Evolutionary conservation across 2,888 invertebrate species (phyloP), one percentile per base, ranked within the genome.

Genomic region (Sarcophaga variegata): DNA sequence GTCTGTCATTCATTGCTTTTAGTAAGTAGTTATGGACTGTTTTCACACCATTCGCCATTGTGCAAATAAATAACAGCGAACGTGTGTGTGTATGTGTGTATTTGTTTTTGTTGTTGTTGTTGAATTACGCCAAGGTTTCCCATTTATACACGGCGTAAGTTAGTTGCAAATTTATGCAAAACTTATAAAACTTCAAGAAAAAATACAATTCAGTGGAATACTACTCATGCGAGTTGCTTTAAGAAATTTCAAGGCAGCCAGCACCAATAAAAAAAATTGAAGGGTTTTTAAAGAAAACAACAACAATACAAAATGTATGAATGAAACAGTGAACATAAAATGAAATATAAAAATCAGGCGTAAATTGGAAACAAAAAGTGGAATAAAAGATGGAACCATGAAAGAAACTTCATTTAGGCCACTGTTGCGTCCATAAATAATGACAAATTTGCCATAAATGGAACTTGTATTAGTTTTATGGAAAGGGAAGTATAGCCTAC

Each of bases 111-210:
- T 60, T 25, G 49, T 4, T 20, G 17, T 67, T 45, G 81, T 64
- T 69, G 67, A 74, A 82, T 74, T 69, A 74, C 69, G 74, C 75
- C 82, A 85, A 85, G 79, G 79, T 75, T 76, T 60, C 75, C 8
- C 5, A 54, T 54, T 54, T 54, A 54, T 67, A 62, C 8, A 0
- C 8, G 37, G 8, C 2, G 0, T 37, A 37, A 37, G 37, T 37
- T 37, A 85, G 49, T 82, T 82, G 74, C 75, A 82, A 78, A 82
- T 70, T 54, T 25, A 70, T 82, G 67, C 66, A 59, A 78, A 54
- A 75, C 60, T 70, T 75, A 54, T 70, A 64, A 67, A 74, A 69
- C 62, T 60, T 67, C 25, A 27, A 4, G 12, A 54, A 12, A 54
- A 54, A 54, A 54, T 54, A 54, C 8, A 54, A 17, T 14, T 54